Conservation (phyloP, 2,113 vertebrate species). For the Ceyx melanurus region DNA sequence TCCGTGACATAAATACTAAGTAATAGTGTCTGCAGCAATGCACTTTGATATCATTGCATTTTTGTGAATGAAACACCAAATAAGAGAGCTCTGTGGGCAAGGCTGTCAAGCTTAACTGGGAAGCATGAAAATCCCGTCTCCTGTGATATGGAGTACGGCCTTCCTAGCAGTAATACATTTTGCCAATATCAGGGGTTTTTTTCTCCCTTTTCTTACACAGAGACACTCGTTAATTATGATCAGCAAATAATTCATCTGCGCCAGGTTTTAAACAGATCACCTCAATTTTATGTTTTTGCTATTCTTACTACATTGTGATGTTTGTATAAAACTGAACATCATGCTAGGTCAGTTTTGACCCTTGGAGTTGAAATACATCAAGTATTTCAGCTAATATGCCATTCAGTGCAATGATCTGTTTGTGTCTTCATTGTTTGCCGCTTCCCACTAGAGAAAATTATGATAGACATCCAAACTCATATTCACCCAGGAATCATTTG, state of each 20-base stretch:
- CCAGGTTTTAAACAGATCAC: neutral
- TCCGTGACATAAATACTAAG: constrained; percentile 15
- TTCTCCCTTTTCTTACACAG: neutral
- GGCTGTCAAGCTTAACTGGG: neutral
- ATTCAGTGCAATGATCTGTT: neutral
- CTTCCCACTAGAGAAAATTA: neutral
- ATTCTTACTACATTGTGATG: neutral
- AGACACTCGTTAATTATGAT: neutral
- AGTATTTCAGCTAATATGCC: neutral
- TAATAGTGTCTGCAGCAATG: neutral
- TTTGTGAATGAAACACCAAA: neutral
- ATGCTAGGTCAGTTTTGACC: neutral
- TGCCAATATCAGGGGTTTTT: neutral
- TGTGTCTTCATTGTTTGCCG: neutral
- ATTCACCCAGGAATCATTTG: neutral
- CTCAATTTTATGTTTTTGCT: neutral
- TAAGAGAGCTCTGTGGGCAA: neutral
- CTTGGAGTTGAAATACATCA: neutral
- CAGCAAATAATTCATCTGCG: neutral
- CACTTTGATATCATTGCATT: neutral
- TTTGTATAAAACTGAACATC: neutral
- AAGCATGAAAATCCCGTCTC: neutral
- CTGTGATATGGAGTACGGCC: neutral
- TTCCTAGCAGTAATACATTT: neutral
- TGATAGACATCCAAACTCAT: neutral